Evolutionary conservation across 2,113 vertebrate genomes (phyloP).

Genomic region (Petromus typicus): DNA sequence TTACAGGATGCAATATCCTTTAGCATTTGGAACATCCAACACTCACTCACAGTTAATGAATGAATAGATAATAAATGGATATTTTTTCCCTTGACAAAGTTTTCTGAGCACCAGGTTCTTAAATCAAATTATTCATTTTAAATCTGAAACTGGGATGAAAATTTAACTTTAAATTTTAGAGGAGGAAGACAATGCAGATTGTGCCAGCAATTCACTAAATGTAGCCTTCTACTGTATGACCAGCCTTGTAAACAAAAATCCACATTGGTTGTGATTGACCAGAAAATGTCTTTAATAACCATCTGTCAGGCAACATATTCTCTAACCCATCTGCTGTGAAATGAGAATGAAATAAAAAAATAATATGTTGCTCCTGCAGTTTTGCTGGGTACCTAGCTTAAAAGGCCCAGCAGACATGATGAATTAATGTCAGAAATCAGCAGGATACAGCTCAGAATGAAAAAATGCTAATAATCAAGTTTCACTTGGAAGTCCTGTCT

Average conservation of each 20-base stretch:
- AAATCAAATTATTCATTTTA: constrained; percentile 1
- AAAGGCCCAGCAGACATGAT: constrained; percentile 31
- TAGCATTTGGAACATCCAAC: neutral
- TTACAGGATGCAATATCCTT: neutral
- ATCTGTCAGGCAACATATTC: constrained; percentile 63
- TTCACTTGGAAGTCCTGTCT: constrained; percentile 35
- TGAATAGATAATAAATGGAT: neutral
- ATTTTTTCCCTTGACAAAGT: neutral
- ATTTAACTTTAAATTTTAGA: constrained; percentile 28
- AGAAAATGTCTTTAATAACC: constrained; percentile 71
- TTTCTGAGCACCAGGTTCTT: neutral
- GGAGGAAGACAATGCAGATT: constrained; percentile 2
- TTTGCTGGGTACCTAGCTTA: constrained; percentile 61
- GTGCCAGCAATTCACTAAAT: neutral
- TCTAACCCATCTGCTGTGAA: constrained; percentile 61
- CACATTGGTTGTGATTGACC: constrained; percentile 58
- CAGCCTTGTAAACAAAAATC: constrained; percentile 62
- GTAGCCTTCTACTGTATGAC: neutral
- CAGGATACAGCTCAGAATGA: constrained; percentile 38
- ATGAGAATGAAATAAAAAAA: constrained; percentile 59
- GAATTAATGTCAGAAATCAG: constrained; percentile 69
- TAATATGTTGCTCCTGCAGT: constrained; percentile 15
- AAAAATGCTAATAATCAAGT: constrained; percentile 10
- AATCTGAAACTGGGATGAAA: neutral
- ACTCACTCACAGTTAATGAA: neutral